phyloP scores from a whole-genome alignment of 2,113 vertebrate genomes.

The Lota lota region DNA sequence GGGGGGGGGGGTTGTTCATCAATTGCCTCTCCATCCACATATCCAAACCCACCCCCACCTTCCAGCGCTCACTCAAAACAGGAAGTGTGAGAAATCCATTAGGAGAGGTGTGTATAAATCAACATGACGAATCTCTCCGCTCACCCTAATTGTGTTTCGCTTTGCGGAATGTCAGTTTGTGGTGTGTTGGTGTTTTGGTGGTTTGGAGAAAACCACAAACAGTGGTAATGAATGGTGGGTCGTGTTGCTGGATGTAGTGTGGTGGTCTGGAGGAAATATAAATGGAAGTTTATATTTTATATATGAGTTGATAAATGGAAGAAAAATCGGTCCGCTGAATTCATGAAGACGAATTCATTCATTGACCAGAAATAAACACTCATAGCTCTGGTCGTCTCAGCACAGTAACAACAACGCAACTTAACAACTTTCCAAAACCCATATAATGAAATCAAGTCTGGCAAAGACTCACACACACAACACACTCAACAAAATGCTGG shows the following conservation, averaged over 20 bases:
- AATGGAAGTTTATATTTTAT: no score
- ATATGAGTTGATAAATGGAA: no score
- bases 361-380: no score
- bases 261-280: no score
- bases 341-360: no score
- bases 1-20: constrained; percentile 39
- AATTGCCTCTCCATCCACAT: constrained; percentile 28
- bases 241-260: no score
- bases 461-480: constrained; percentile 15
- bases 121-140: constrained; percentile 63
- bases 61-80: constrained; percentile 40
- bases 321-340: no score
- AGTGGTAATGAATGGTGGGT: no score
- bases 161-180: constrained; percentile 51
- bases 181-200: constrained; percentile 29
- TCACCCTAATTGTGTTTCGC: constrained; percentile 66
- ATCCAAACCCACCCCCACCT: constrained; percentile 14
- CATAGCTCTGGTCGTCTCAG: no score
- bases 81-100: constrained; percentile 67
- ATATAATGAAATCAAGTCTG: background rate
- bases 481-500: background rate
- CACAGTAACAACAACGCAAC: no score
- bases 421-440: no score
- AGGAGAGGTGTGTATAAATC: constrained; percentile 64
- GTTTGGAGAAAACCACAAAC: constrained; percentile 21